Evolutionary conservation across 1,140 invertebrate genomes (phyloP), one percentile per base, ranked within the genome.

Genomic region (Kradibia gibbosae): DNA sequence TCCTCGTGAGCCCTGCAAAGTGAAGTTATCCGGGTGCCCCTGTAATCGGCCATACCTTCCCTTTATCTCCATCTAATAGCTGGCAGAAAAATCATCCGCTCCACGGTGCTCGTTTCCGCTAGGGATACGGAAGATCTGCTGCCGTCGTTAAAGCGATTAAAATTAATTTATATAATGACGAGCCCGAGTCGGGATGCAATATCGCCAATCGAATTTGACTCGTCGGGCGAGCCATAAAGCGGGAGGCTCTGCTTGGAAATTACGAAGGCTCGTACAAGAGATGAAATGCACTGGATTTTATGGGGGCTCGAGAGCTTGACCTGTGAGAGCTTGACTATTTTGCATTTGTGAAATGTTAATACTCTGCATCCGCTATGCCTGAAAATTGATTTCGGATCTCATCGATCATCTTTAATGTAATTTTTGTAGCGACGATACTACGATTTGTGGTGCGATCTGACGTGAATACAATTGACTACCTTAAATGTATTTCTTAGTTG

Each of bases 1-100:
- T 71, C 67, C 77, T 78, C 65, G 31, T 39, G 45, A 57, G 67
- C 45, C 72, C 67, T 67, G 34, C 65, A 45, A 79, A 79, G 65
- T 62, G 22, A 78, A 13, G 5, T 45, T 45, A 78, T 71, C 77
- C 48, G 48, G 77, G 48, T 39, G 1, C 53, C 34, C 62, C 45
- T 31, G 25, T 78, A 78, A 78, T 79, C n/a, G 31, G 76, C 67
- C 55, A 20, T 62, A 28, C 55, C 1, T n/a, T 78, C 48, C 20
- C 42, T 78, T 70, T 36, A 13, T 53, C 76, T 78, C 45, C 20
- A 48, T 62, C 60, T 77, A 77, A 77, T 34, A 11, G 28, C 20
- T 31, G 28, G n/a, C 45, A 31, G 42, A 67, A 78, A 77, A 67
- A 67, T 77, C 42, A 28, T 42, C 28, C 34, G 10, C 3, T 10